A percentile compares a stretch with the other conserved stretches of the same genome.
Conservation (phyloP, 1,140 invertebrate species). For the Holcopasites calliopsidis region DNA sequence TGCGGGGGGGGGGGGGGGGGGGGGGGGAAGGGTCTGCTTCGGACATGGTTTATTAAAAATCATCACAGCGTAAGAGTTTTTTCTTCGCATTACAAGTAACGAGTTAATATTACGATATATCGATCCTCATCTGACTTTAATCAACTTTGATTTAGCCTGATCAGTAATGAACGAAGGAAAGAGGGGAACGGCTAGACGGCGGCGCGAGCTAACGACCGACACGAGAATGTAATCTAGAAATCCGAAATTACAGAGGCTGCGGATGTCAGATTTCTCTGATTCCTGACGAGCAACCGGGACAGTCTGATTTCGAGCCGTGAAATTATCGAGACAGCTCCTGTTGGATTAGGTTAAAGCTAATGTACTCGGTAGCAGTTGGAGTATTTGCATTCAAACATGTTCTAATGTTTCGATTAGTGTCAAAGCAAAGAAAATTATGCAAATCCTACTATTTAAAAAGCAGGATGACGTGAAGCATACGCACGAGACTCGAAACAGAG, state of each 20-base stretch:
- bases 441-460: no score
- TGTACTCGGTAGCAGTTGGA: not conserved
- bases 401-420: no score
- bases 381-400: not conserved
- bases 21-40: no score
- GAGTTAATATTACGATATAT: conserved; percentile 22
- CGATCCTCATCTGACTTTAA: conserved; percentile 17
- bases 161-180: conserved; percentile 4
- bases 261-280: conserved; percentile 13
- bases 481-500: not conserved
- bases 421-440: no score
- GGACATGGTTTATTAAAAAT: conserved; percentile 4
- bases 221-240: conserved; percentile 24
- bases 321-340: not conserved
- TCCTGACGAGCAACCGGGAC: not conserved
- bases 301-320: not conserved
- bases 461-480: not conserved
- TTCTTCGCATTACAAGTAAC: not conserved
- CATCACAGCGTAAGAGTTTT: not conserved
- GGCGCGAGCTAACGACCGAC: not conserved
- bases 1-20: no score
- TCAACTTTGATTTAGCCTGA: conserved; percentile 11
- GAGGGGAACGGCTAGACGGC: not conserved
- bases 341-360: conserved; percentile 6
- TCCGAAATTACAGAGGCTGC: conserved; percentile 9